These are phyloP conservation scores for Aegypius monachus DNA, from an alignment of 2,113 vertebrate genomes.

Conservation along the genomic window DNA sequence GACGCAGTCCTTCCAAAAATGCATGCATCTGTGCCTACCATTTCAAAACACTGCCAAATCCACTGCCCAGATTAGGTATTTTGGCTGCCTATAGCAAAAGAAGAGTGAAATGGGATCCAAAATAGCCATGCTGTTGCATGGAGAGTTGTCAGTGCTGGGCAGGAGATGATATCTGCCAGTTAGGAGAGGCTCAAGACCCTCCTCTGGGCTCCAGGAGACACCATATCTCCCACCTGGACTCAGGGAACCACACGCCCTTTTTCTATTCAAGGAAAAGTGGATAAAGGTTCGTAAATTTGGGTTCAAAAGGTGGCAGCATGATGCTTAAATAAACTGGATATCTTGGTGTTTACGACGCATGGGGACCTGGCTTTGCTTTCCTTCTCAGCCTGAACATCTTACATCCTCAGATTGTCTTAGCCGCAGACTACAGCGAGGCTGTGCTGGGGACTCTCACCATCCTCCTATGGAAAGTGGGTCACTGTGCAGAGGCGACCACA, in stretches of 20 bases:
- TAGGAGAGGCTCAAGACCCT: not conserved
- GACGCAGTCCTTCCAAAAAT: not conserved
- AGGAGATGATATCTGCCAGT: not conserved
- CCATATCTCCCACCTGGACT: not conserved
- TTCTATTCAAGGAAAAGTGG: not conserved
- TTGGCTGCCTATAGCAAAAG: not conserved
- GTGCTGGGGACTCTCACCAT: not conserved
- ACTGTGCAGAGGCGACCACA: not conserved
- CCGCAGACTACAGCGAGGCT: not conserved
- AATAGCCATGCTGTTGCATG: not conserved
- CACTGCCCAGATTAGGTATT: not conserved
- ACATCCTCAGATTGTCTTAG: not conserved
- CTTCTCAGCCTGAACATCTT: not conserved
- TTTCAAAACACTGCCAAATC: not conserved
- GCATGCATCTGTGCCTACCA: not conserved
- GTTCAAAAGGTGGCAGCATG: not conserved
- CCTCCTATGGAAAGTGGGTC: not conserved
- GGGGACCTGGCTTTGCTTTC: not conserved
- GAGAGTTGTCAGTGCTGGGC: not conserved
- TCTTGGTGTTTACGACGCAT: not conserved
- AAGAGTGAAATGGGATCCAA: not conserved
- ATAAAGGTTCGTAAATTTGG: not conserved
- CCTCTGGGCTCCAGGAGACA: not conserved
- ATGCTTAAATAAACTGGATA: not conserved
- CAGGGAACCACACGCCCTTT: not conserved